Base-by-base conservation (phyloP, 2,797 vertebrate genomes). In the Novumbra hubbsi region DNA sequence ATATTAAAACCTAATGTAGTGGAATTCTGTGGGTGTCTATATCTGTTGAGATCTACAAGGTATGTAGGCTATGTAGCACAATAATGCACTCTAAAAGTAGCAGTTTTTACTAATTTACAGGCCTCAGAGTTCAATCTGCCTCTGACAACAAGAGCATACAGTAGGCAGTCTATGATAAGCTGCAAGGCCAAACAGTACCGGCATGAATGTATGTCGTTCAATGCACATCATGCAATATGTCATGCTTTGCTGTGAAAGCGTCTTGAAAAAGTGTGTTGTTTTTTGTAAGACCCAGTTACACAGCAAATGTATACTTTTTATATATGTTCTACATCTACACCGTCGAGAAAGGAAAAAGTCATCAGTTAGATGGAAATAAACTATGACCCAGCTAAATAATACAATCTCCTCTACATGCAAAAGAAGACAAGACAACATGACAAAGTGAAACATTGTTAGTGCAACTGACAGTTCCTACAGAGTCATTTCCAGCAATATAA, bases 181-280 rank as follows among this genome's bases (percentile, higher is more conserved):
- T 64, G 62, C 28, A 30, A 24, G 62, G 28, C 62, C 62, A 64
- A 15, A 64, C 62, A 64, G 62, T 64, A 17, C 62, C 8, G 28
- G 16, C 15, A 32, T 65, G 0, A 65, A 65, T 19, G 63, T 64
- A 32, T 32, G 24, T 28, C 15, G 1, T 7, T 16, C 24, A 28
- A 64, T 64, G 28, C 30, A 9, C 30, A 28, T 65, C 63, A 65
- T 65, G 63, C 63, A 65, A 24, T 11, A 60, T 12, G 63, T n/a
- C 63, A 65, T 65, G 63, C 63, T 65, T 65, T 30, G 63, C 63
- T 30, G 63, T 65, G 63, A 32, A 32, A 19, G 63, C 34, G 30
- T 32, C 30, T 65, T 34, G 28, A 30, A 63, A 28, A 32, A 3
- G 27, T 30, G 1, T 24, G 0, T 57, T n/a, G 7, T 63, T 30